phyloP scores from a whole-genome alignment of 2,888 invertebrate genomes.

The Lagria hirta region DNA sequence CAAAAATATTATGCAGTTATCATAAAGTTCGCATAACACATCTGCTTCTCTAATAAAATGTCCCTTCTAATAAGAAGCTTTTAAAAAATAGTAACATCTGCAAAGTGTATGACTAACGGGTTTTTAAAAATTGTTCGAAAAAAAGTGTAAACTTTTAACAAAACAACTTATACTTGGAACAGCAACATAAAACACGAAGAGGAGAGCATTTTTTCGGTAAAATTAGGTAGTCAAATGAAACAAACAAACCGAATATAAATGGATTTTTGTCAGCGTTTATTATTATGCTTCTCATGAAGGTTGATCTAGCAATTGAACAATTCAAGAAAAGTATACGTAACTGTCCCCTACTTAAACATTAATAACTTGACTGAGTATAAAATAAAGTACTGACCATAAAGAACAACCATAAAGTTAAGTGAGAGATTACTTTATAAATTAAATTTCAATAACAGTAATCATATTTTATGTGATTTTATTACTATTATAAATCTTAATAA shows the following conservation, averaged over 20 bases:
- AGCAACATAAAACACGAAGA: constrained; percentile 1
- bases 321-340: constrained; percentile 22
- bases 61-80: too few species aligned
- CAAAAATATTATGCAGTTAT: too few species aligned
- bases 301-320: constrained; percentile 22
- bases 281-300: constrained; percentile 19
- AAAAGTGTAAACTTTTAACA: not conserved
- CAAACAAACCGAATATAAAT: constrained; percentile 18
- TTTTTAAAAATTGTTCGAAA: constrained; percentile 9
- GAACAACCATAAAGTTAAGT: not conserved
- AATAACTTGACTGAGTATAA: not conserved
- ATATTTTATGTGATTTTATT: too few species aligned
- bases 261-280: constrained; percentile 17
- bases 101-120: constrained; percentile 4
- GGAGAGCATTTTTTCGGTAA: too few species aligned
- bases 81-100: constrained; percentile 18
- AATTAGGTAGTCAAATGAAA: too few species aligned
- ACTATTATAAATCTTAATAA: too few species aligned
- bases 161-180: not conserved
- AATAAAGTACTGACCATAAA: not conserved
- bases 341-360: constrained; percentile 18
- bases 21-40: too few species aligned
- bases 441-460: too few species aligned
- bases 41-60: too few species aligned
- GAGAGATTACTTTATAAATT: too few species aligned